Evolutionary conservation across 2,888 invertebrate genomes (phyloP), one percentile per base, ranked within the genome.

Genomic region (Melanotus villosus): DNA sequence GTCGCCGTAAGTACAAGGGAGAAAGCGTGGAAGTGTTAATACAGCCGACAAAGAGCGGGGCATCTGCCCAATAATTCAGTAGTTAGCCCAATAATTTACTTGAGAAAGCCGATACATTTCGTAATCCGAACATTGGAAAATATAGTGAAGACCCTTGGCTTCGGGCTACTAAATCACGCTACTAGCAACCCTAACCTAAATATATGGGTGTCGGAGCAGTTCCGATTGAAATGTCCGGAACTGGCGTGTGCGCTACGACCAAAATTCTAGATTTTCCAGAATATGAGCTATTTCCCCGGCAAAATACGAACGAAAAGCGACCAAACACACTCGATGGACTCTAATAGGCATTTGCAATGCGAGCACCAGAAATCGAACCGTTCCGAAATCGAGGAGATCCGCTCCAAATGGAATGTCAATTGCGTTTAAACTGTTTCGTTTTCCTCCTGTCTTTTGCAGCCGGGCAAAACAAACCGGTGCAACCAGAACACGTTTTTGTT

Each of bases 131-230:
- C 78, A 78, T 78, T 78, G 78, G 78, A 78, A 78, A 79, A 78
- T 79, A 78, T 79, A 79, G 78, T 77, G 76, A 79, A 78, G 79
- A 78, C 78, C 78, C 76, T 73, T 76, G 76, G 71, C 77, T 77
- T 75, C 72, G 70, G 67, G 75, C 75, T 71, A 75, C 74, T 80
- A 80, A 79, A 80, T 80, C 80, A 79, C 76, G 72, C 68, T 73
- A 71, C 74, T 72, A 72, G 76, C 75, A 74, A 76, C 72, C 76
- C 79, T 79, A 78, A 80, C 78, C 70, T 76, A 75, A 79, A 79
- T 80, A 79, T 78, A 80, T 79, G 77, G 78, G 75, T 71, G 72
- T 73, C 74, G 66, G 74, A 66, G 68, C 47, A 65, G 68, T 74
- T 74, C 69, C 69, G 73, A 76, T 73, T 75, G 76, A 76, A 75